Base-by-base conservation (phyloP, 2,888 invertebrate species). In the Apodemia duryi region DNA sequence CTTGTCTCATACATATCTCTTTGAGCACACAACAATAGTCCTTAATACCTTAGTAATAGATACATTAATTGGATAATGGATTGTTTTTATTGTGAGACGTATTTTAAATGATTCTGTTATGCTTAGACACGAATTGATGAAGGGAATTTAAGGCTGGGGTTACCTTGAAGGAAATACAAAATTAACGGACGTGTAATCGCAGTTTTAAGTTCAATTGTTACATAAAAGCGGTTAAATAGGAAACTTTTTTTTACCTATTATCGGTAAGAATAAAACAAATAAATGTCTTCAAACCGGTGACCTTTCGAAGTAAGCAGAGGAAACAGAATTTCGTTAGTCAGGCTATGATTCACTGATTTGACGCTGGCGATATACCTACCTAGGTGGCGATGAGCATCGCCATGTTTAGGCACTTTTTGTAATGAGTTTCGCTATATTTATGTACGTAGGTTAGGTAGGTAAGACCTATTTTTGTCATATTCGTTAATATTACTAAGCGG, bases 71-170 rank as follows among this genome's bases (percentile, higher is more conserved):
- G 11, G 4, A 13, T 57, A 29, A 57, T 62, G 13, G 6, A 21
- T 11, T 62, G 41, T 41, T 62, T 61, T 62, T 62, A 62, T 62
- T 62, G 38, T 62, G 41, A 57, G 32, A 57, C 57, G 32, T 57
- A 57, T 57, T 46, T 46, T 46, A 46, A 46, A 46, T 46, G 46
- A 46, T 57, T 57, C 57, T 57, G 64, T 65, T 65, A 61, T 61
- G 61, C 64, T 46, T 51, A 28, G 51, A 61, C 64, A 61, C 63
- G 67, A 60, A 62, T 54, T 62, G 49, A 61, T 52, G 65, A 67
- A 67, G 67, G 61, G 67, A 38, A 61, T 67, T 67, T 65, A 49
- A 65, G 54, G 60, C 60, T 49, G 21, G 64, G 64, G 64, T 21
- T 51, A 54, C 57, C 52, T 57, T 57, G 28, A 57, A 57, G 57